Conservation (phyloP, 2,888 invertebrate species). For the Neoaliturus tenellus region DNA sequence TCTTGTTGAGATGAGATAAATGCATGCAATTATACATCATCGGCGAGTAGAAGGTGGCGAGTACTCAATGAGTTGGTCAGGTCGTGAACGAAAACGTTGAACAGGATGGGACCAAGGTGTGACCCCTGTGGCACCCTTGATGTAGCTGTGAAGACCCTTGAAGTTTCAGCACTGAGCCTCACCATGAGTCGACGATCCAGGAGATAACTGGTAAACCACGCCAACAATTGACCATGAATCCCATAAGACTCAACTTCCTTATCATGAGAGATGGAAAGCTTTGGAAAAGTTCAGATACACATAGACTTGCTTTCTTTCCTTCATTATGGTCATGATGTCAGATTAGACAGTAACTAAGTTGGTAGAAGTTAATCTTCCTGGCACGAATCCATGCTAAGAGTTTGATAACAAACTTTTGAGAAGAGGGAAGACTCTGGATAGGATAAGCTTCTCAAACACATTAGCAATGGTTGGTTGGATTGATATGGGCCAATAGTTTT, state of each 20-base stretch:
- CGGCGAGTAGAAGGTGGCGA: too few species aligned
- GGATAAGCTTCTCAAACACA: not conserved
- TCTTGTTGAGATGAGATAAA: too few species aligned
- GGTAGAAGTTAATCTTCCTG: not conserved
- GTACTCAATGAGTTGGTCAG: too few species aligned
- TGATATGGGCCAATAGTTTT: not conserved
- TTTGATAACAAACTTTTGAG: not conserved
- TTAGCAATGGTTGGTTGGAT: not conserved
- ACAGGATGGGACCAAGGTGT: too few species aligned
- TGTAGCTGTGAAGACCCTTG: not conserved
- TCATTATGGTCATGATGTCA: not conserved
- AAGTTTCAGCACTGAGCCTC: not conserved
- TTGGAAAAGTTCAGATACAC: not conserved
- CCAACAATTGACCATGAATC: not conserved
- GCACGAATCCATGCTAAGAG: not conserved
- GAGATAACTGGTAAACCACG: not conserved
- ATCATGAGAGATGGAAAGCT: not conserved
- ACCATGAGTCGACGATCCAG: not conserved
- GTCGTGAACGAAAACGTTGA: not conserved
- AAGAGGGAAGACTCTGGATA: not conserved
- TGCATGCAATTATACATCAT: too few species aligned
- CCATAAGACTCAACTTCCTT: not conserved
- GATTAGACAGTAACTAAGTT: not conserved
- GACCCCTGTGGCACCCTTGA: not conserved
- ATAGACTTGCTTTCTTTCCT: not conserved